phyloP scores from a whole-genome alignment of 1,140 invertebrate genomes.

The Trinorchestia longiramus region DNA sequence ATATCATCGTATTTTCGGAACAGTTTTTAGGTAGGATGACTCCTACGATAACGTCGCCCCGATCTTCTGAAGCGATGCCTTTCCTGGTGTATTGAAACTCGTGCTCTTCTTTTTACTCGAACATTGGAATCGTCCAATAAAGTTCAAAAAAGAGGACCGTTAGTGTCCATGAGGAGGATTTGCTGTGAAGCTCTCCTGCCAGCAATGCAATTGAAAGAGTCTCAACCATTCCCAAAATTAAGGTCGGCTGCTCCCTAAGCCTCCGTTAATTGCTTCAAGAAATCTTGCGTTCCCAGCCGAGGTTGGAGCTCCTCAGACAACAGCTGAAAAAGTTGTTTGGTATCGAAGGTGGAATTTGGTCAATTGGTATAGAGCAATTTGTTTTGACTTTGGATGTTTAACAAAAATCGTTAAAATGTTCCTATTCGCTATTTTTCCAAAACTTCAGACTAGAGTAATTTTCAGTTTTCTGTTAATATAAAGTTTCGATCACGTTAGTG shows the following conservation, averaged over 20 bases:
- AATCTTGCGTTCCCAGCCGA: neutral
- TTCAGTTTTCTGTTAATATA: neutral
- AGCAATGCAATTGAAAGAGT: slow-evolving; percentile 53
- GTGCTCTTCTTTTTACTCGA: neutral
- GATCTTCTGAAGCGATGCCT: neutral
- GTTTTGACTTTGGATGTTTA: neutral
- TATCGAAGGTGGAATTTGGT: neutral
- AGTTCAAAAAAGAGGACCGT: slow-evolving; percentile 44
- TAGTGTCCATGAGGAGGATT: slow-evolving; percentile 50
- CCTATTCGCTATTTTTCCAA: neutral
- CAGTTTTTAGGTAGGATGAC: neutral
- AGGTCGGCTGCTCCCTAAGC: slow-evolving; percentile 40
- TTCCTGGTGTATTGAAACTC: neutral
- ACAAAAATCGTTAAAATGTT: neutral
- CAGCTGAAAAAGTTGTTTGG: neutral
- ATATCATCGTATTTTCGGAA: neutral
- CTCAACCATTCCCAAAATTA: slow-evolving; percentile 17
- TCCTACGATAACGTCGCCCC: neutral
- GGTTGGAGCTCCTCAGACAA: slow-evolving; percentile 1
- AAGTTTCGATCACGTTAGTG: neutral
- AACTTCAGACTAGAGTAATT: neutral
- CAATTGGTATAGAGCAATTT: neutral
- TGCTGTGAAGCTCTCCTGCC: slow-evolving; percentile 50
- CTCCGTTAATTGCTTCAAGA: slow-evolving; percentile 51
- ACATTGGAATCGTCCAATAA: slow-evolving; percentile 47